phyloP scores from a whole-genome alignment of 2,113 vertebrate species.

The Labeo catla region DNA sequence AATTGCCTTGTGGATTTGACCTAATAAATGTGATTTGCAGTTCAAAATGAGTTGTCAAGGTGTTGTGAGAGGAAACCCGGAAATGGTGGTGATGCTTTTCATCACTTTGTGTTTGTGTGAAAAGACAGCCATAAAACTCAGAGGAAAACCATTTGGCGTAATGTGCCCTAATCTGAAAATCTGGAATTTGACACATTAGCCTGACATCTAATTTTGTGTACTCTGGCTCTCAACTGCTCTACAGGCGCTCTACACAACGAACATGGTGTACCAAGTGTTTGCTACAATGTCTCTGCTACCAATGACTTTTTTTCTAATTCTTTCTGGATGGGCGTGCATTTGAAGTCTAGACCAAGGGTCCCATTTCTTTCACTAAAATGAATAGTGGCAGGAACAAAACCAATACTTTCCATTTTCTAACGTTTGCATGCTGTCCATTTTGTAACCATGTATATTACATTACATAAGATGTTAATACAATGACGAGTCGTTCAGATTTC shows the following conservation, averaged over 20 bases:
- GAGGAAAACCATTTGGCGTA: constrained; percentile 1
- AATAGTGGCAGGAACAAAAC: background rate
- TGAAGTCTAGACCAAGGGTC: background rate
- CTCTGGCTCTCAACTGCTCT: background rate
- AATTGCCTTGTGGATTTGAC: background rate
- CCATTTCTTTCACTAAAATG: background rate
- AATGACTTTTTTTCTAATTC: background rate
- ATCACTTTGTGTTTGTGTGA: background rate
- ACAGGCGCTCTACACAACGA: background rate
- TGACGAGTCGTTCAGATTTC: background rate
- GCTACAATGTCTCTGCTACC: background rate
- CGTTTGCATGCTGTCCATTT: constrained; percentile 23
- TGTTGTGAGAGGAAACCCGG: background rate
- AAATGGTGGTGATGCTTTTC: background rate
- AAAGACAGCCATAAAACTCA: constrained; percentile 12
- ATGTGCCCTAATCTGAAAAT: constrained; percentile 15
- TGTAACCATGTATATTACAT: constrained; percentile 16
- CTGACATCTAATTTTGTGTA: background rate
- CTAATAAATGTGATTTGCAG: background rate
- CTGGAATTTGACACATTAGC: constrained; percentile 33
- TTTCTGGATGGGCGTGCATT: background rate
- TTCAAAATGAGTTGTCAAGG: background rate
- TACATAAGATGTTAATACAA: constrained; percentile 23
- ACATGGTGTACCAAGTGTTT: background rate
- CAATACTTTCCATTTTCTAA: constrained; percentile 12